Base-by-base conservation (phyloP, 2,113 vertebrate genomes). In the Lepisosteus osseus region DNA sequence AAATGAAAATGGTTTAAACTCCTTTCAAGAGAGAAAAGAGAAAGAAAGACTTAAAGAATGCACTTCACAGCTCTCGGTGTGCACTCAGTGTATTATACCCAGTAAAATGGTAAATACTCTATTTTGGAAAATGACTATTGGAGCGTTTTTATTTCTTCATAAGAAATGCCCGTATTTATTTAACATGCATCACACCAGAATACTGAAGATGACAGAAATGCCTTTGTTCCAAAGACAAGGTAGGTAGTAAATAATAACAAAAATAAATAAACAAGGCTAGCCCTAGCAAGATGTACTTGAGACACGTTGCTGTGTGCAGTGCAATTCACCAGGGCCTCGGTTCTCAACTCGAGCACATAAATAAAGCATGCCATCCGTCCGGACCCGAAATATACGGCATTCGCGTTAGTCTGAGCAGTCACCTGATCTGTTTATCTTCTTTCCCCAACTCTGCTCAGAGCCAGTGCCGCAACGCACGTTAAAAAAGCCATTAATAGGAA, bases 401-500 rank as follows among this genome's bases (percentile, higher is more conserved):
- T 56, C 67, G 41, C 64, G 4, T 17, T 77, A 61, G 73, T 76
- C 71, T 76, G 9, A 75, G 74, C 76, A 77, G 76, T 84, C 83
- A 86, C 68, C 72, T 75, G 79, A 79, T 83, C 81, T 83, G 73
- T 82, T 87, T 87, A 82, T 85, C 78, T 82, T 80, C 61, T 43
- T 72, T 45, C 69, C 68, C 70, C 77, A 66, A 71, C 78, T 82
- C 79, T 83, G n/a, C 72, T 86, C 74, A 71, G 64, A 75, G 76
- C 4, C 51, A 81, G 70, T 74, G 70, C 77, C 76, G 78, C 72
- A 80, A 80, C 17, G 71, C 65, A 80, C 80, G 68, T 79, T 68
- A 54, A 76, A 82, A 65, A 73, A 79, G 68, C 80, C 88, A 84
- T 85, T 90, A 87, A 86, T 86, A 89, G 86, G 87, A 86, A 79